A percentile compares a stretch with the other conserved stretches of the same genome.
These are phyloP conservation scores for Clitarchus hookeri DNA, from an alignment of 2,888 invertebrate species.

Conservation along the genomic window DNA sequence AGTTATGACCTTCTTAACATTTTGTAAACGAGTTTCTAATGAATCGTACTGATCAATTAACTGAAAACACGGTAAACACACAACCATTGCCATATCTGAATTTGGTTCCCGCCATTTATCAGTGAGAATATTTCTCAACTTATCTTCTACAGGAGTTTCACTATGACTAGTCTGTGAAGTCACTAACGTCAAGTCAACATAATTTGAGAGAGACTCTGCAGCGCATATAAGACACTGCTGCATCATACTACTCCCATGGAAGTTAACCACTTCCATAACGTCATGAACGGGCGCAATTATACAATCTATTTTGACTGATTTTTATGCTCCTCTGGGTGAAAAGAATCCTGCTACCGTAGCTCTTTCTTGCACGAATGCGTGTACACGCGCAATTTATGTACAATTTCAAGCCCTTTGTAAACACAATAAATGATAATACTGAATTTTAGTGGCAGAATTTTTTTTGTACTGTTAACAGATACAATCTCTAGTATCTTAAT, in stretches of 20 bases:
- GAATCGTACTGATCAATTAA: slow-evolving; percentile 37
- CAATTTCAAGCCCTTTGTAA: background rate
- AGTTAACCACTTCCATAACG: slow-evolving; percentile 34
- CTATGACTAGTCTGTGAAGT: slow-evolving; percentile 38
- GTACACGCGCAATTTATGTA: background rate
- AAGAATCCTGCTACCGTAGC: background rate
- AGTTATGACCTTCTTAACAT: slow-evolving; percentile 28
- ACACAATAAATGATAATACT: background rate
- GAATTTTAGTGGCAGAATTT: background rate
- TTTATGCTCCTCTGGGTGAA: background rate
- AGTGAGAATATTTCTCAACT: slow-evolving; percentile 33
- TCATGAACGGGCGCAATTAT: slow-evolving; percentile 24
- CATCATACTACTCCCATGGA: slow-evolving; percentile 31
- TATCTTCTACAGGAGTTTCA: slow-evolving; percentile 35
- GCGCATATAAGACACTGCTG: slow-evolving; percentile 40
- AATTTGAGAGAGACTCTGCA: slow-evolving; percentile 37
- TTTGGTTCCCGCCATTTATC: slow-evolving; percentile 35
- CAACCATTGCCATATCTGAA: slow-evolving; percentile 31
- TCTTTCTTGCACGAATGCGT: slow-evolving; percentile 8
- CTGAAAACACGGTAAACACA: slow-evolving; percentile 37
- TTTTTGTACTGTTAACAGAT: background rate
- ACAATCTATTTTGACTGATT: slow-evolving; percentile 25
- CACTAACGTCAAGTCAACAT: slow-evolving; percentile 37
- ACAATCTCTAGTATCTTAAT: background rate
- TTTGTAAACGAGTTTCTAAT: slow-evolving; percentile 32